Base-by-base conservation (phyloP, 2,888 invertebrate species). In the Eupithecia dodoneata region DNA sequence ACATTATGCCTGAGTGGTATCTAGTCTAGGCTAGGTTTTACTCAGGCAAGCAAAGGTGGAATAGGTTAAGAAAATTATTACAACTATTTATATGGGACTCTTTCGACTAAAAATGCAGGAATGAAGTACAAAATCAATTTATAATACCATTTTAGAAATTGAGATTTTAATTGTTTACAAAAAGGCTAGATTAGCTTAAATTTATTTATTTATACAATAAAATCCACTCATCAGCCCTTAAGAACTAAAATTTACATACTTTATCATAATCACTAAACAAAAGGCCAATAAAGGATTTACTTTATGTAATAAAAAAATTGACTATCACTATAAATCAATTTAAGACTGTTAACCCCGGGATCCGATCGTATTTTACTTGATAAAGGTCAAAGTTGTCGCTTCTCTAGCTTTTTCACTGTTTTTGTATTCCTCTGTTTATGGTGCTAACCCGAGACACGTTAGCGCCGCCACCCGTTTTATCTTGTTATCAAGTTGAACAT, bases 91-190 rank as follows among this genome's bases (percentile, higher is more conserved):
- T 66, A 13, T 66, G 42, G 2, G 42, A 66, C 42, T 42, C 15
- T 41, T 66, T 65, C 9, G 15, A 15, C 2, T 63, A 2, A 30
- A n/a, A 63, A 66, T 66, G 41, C 42, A 15, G 3, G 42, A 66
- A 52, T 65, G 65, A 74, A 74, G 74, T 74, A 74, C 74, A 74
- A 74, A 74, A 71, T 69, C 44, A 30, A 70, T 55, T 30, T 72
- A 15, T 45, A 70, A 5, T 7, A 47, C 9, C 15, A 15, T 42
- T 42, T 7, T 66, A 7, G 15, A 6, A 6, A 12, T 47, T 74
- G 55, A 47, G 9, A 65, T 7, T 65, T 63, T 7, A 18, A 18
- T 59, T 66, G 10, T 66, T 42, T 6, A 63, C 18, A 59, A 18
- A 59, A 59, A 10, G 9, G 59, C 9, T 9, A 30, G 4, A 59